A percentile compares a stretch with the other conserved stretches of the same genome.
Conservation (phyloP, 2,888 invertebrate species). For the Orthosia incerta region DNA sequence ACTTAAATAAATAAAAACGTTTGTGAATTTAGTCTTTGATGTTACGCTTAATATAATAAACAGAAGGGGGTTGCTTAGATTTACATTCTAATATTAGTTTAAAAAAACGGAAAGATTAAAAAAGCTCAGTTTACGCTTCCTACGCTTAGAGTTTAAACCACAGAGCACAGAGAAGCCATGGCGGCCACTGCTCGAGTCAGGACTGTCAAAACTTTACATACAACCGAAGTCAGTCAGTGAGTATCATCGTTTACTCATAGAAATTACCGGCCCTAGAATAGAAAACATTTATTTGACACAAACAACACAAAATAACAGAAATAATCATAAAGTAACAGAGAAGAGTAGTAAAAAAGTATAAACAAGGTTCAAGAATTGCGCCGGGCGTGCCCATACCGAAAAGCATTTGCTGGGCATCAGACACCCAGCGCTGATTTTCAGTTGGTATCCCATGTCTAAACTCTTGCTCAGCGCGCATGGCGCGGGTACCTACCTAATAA, state of each 20-base stretch:
- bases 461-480: too few species aligned
- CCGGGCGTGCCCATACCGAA: too few species aligned
- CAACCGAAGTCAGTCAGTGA: background rate
- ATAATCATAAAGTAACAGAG: too few species aligned
- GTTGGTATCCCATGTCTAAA: too few species aligned
- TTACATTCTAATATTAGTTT: background rate
- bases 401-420: too few species aligned
- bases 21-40: background rate
- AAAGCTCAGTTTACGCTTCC: background rate
- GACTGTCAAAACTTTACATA: background rate
- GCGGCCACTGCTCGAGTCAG: background rate
- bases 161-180: background rate
- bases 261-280: too few species aligned
- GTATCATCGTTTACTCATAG: background rate
- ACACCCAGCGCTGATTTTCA: too few species aligned
- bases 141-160: background rate
- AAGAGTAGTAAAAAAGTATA: too few species aligned
- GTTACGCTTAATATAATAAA: slow-evolving; percentile 1
- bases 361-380: too few species aligned
- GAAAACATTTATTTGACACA: too few species aligned
- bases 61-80: background rate
- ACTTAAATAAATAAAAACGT: background rate
- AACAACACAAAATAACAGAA: too few species aligned
- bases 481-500: too few species aligned
- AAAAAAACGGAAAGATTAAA: slow-evolving; percentile 16